Evolutionary conservation across 2,888 invertebrate species (phyloP).

Genomic region (Tenodera sinensis): DNA sequence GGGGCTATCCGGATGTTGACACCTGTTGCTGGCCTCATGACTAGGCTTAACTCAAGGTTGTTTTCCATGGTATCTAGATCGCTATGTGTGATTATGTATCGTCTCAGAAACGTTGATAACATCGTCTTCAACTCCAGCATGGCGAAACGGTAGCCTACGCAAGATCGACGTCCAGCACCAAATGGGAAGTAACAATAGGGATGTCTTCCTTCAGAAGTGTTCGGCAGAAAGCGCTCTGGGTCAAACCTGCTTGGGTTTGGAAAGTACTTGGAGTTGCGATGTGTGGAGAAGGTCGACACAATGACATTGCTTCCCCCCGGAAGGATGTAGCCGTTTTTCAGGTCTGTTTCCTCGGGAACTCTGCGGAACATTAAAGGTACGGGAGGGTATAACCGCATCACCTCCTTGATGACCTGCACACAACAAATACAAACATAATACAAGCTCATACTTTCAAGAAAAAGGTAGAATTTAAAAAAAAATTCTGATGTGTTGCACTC

Average conservation of each 20-base stretch:
- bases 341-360: conserved; percentile 2
- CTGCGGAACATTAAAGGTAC: conserved; percentile 14
- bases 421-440: neutral
- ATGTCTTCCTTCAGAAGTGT: conserved; percentile 39
- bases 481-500: too few relatives aligned
- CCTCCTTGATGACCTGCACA: conserved; percentile 28
- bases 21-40: neutral
- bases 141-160: conserved; percentile 15
- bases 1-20: neutral
- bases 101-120: conserved; percentile 25
- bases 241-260: conserved; percentile 33
- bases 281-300: neutral
- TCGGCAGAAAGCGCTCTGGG: conserved; percentile 45
- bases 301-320: neutral
- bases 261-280: neutral
- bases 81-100: neutral
- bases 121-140: conserved; percentile 29
- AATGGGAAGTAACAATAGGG: conserved; percentile 37
- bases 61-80: neutral
- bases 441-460: too few relatives aligned
- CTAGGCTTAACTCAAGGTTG: neutral
- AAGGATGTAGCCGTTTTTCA: neutral
- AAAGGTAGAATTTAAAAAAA: too few relatives aligned
- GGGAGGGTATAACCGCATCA: conserved; percentile 26
- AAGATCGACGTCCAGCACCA: conserved; percentile 33